Conservation (phyloP, 2,888 invertebrate genomes). For the Tachina grossa region DNA sequence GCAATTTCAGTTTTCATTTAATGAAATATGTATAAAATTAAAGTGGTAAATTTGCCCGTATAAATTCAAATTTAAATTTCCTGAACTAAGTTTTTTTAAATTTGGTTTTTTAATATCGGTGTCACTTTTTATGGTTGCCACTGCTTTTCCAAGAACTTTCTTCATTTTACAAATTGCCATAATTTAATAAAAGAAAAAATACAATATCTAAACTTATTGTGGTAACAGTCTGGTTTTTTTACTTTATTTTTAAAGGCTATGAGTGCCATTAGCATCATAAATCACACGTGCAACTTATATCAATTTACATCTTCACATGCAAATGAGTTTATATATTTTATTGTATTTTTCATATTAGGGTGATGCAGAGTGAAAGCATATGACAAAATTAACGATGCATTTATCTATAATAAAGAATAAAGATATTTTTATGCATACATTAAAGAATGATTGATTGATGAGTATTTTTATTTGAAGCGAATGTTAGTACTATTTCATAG, state of each 20-base stretch:
- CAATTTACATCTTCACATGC: slow-evolving; percentile 43
- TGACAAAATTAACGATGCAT: neutral
- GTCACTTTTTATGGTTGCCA: neutral
- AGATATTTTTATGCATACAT: too few relatives aligned
- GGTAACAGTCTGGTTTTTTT: slow-evolving; percentile 55
- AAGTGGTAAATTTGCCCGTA: neutral
- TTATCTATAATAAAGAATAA: too few relatives aligned
- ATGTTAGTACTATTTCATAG: too few relatives aligned
- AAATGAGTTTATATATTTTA: neutral
- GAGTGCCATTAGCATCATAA: slow-evolving; percentile 81
- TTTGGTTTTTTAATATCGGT: slow-evolving; percentile 5
- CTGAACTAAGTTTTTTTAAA: neutral
- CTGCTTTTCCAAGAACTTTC: slow-evolving; percentile 50
- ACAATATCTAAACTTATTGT: slow-evolving; percentile 72
- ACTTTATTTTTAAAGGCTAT: slow-evolving; percentile 63
- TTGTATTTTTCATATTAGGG: neutral
- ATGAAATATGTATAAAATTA: neutral
- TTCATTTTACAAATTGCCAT: slow-evolving; percentile 73
- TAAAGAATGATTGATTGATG: too few relatives aligned
- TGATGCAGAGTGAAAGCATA: neutral
- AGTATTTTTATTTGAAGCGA: too few relatives aligned
- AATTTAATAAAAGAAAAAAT: slow-evolving; percentile 67
- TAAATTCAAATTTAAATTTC: neutral
- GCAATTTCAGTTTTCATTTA: too few relatives aligned
- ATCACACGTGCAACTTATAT: slow-evolving; percentile 75